Evolutionary conservation across 2,888 invertebrate species (phyloP), one percentile per base, ranked within the genome.

Genomic region (Heteromyza rotundicornis): DNA sequence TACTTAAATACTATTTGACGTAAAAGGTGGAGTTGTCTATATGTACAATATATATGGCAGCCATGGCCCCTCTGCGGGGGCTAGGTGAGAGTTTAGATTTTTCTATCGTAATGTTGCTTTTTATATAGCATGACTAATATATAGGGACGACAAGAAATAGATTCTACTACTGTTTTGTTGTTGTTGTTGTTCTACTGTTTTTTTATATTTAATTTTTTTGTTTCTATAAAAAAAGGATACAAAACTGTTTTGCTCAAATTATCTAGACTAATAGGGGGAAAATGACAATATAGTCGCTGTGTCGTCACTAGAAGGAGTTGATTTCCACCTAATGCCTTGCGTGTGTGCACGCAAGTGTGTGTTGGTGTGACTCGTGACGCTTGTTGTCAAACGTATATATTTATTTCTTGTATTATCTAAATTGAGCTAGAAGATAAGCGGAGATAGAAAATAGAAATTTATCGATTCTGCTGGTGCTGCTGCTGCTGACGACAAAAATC

Each of bases 91-190:
- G 20, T 50, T 27, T 35, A 16, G 16, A 51, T 57, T 19, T 16
- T 22, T 12, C 27, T 19, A 61, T 57, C 74, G 77, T 75, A 73
- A 75, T 77, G 71, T 67, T 67, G 70, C 72, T 76, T 76, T 77
- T 75, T 75, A 70, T 68, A 69, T 68, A 72, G 72, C 74, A 75
- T 75, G 75, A 75, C 75, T 75, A 75, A 75, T 75, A 68, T 67
- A 71, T 68, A 10, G 27, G 5, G 27, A 10, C 5, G 27, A 27
- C 27, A 10, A 27, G 27, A 5, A 10, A 27, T 5, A 5, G 27
- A 27, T 10, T 27, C 27, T 27, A 7, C 27, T 10, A 27, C 5
- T n/a, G 27, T 27, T 27, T 27, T 7, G 27, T 27, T 27, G 27
- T 27, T 27, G 5, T 27, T 27, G 5, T 27, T 10, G 27, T 27